These are phyloP conservation scores for Eudemis profundana DNA, from an alignment of 2,888 invertebrate species.

Conservation along the genomic window DNA sequence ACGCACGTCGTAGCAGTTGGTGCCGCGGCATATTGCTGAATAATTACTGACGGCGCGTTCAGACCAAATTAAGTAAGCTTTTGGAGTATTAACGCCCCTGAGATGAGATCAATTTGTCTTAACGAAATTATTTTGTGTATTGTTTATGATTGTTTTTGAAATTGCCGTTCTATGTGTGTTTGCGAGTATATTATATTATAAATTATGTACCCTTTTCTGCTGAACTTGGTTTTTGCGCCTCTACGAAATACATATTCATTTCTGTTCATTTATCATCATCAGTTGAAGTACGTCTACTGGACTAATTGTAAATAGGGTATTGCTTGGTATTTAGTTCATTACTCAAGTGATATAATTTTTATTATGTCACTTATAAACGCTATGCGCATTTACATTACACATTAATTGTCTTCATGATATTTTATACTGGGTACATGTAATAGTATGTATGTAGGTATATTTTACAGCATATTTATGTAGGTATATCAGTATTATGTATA, in stretches of 20 bases:
- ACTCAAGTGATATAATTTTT: no score
- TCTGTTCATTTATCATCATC: not conserved
- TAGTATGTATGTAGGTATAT: no score
- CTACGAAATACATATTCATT: not conserved
- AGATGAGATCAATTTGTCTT: slow-evolving; percentile 34
- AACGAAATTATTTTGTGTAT: slow-evolving; percentile 18
- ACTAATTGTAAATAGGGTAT: no score
- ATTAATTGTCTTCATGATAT: no score
- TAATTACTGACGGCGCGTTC: slow-evolving; percentile 42
- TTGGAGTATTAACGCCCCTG: slow-evolving; percentile 29
- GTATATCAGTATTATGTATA: no score
- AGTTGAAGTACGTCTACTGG: no score
- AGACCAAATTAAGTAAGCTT: slow-evolving; percentile 36
- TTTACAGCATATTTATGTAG: no score
- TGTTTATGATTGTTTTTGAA: slow-evolving; percentile 22
- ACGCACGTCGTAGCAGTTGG: slow-evolving; percentile 60
- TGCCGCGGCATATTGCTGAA: slow-evolving; percentile 51
- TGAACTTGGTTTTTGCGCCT: not conserved
- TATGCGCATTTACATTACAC: no score
- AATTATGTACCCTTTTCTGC: not conserved
- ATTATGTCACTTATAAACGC: no score
- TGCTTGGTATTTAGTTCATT: no score
- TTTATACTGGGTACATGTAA: no score
- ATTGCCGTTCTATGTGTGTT: not conserved
- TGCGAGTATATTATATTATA: no score